Base-by-base conservation (phyloP, 64 coral and sea anemone species). In the Montipora capricornis region DNA sequence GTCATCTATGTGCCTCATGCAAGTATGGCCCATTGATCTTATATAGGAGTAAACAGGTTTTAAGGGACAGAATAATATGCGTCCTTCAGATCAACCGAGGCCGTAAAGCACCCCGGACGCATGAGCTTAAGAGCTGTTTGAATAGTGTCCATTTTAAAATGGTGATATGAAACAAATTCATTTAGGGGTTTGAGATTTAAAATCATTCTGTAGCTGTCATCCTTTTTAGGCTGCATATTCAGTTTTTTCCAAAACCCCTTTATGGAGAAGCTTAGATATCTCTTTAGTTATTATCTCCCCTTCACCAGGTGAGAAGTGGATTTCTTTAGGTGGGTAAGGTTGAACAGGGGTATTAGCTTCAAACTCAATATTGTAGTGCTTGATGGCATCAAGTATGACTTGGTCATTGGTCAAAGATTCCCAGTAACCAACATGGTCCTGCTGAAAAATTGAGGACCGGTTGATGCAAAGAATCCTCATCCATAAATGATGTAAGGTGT, bases 331-430 rank as follows among this genome's bases (percentile, higher is more conserved):
- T 84, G 53, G 49, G 24, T 20, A n/a, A 60, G 15, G 24, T 26
- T 84, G 81, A 8, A 20, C 19, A 59, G 78, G 81, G 5, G 6
- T 12, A 22, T 20, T 37, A 9, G 62, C 44, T 24, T 73, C 84
- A 90, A 90, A 90, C 74, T 78, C 88, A 78, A 26, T 26, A 26
- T 26, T 0, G 24, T 26, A 90, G 78, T 79, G 62, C 84, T 88
- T 88, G 69, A 88, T 74, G 66, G 84, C 84, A 73, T 88, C 84
- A 10, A 88, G 70, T 15, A 88, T 88, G 49, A 88, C 84, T 20
- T 50, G 82, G 62, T 85, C 82, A 85, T 22, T 85, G 24, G 82
- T 85, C 82, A 85, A 61, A 61, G 51, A 66, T 20, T 85, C 20
- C 82, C 82, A 85, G n/a, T 2, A 16, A 59, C 37, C 49, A 49